Base-by-base conservation (phyloP, 2,888 invertebrate genomes). In the Geotrupes spiniger region DNA sequence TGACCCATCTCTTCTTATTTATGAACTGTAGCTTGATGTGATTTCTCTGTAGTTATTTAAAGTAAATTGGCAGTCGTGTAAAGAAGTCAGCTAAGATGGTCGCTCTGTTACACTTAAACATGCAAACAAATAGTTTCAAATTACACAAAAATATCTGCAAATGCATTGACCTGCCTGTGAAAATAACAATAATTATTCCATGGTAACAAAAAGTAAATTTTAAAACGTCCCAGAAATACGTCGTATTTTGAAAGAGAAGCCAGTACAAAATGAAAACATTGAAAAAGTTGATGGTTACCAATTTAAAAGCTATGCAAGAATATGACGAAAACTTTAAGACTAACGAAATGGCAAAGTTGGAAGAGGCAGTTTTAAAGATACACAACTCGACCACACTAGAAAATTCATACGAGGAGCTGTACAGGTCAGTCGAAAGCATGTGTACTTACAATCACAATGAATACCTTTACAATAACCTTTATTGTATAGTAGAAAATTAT, bases 401-500 rank as follows among this genome's bases (percentile, higher is more conserved):
- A 29, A 86, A 88, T 70, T 90, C 92, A 2, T 78, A 93, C 50
- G 95, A 97, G 75, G 94, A 95, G 70, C 78, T 94, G 36, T 95
- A 93, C 73, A 89, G 92, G 73, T 91, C 90, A 21, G 96, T 97
- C 25, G 95, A 96, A 73, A 94, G 95, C 77, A 88, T 97, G 85
- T 95, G 95, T 75, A 91, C 88, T 65, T 89, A 92, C 74, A 91
- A 92, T 78, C 91, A 92, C 87, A 90, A 92, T 42, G 84, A 88
- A 9, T 84, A 85, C 56, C 77, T 95, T 8, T 95, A 95, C 72
- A 82, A 86, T 48, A 89, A 91, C 74, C 78, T 97, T 42, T 86
- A 87, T 62, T 82, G 83, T 58, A 72, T 91, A 43, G 87, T 89
- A 28, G 92, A 94, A 72, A 81, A 80, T 38, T 91, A 94, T 69